Evolutionary conservation across 1,140 invertebrate species (phyloP).

Genomic region (Diploscapter pachys): DNA sequence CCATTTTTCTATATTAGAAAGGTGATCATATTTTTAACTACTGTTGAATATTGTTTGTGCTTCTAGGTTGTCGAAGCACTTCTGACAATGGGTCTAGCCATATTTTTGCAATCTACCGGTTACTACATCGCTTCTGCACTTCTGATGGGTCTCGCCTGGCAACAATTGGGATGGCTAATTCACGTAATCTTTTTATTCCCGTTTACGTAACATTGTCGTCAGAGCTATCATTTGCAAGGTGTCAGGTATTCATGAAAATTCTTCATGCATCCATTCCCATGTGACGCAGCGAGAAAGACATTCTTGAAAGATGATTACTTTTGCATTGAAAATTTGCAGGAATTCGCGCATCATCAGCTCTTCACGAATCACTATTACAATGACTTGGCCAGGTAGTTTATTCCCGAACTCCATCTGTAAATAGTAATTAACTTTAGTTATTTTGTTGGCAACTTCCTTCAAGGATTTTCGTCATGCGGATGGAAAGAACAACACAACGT

Average conservation of each 20-base stretch:
- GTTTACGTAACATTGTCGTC: no score
- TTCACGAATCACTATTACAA: constrained; percentile 42
- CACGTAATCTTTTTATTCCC: constrained; percentile 21
- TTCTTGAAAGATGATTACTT: no score
- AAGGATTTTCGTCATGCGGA: constrained; percentile 56
- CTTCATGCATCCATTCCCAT: no score
- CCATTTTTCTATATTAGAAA: constrained; percentile 49
- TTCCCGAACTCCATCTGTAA: no score
- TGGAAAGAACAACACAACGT: constrained; percentile 59
- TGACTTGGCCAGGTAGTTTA: constrained; percentile 21
- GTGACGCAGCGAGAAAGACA: no score
- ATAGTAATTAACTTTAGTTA: constrained; percentile 8
- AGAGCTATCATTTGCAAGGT: no score
- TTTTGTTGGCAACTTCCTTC: constrained; percentile 51
- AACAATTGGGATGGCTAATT: constrained; percentile 54
- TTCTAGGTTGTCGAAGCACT: constrained; percentile 27
- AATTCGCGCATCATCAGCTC: constrained; percentile 55
- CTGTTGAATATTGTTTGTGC: neutral
- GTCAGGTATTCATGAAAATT: no score
- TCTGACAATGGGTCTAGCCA: constrained; percentile 43
- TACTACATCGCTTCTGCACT: constrained; percentile 50
- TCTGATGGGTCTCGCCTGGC: constrained; percentile 57
- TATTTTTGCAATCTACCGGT: constrained; percentile 47
- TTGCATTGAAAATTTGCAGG: neutral
- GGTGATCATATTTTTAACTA: constrained; percentile 30